Conservation (phyloP, 2,797 vertebrate species). For the Xerus rutilus region DNA sequence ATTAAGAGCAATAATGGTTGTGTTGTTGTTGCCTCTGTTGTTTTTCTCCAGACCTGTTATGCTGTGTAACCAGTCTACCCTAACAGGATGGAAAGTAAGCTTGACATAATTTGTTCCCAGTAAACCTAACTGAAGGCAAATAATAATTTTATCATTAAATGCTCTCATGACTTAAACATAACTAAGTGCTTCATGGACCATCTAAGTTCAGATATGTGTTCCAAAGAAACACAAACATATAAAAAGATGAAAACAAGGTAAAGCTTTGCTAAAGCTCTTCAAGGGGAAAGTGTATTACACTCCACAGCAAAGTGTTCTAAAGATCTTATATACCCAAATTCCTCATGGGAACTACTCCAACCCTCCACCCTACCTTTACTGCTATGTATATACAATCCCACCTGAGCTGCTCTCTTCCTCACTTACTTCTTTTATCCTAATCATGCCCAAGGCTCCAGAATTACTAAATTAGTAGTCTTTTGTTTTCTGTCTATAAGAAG, state of each 20-base stretch:
- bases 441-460: neutral
- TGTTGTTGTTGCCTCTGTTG: neutral
- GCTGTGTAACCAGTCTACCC: neutral
- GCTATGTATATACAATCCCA: neutral
- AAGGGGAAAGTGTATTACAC: neutral
- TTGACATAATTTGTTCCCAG: neutral
- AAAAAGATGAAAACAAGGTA: neutral
- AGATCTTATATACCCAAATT: neutral
- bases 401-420: neutral
- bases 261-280: neutral
- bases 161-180: neutral
- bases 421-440: neutral
- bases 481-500: neutral
- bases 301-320: neutral
- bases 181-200: neutral
- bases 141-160: conserved; percentile 15
- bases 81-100: neutral
- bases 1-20: neutral
- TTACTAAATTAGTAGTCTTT: neutral
- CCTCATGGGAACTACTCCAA: neutral
- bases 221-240: neutral
- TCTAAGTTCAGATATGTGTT: neutral
- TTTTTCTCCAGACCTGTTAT: neutral
- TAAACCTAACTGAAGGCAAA: neutral
- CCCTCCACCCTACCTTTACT: neutral